Percentiles rank a stretch among this genome's conserved stretches.
Conservation (phyloP, 2,888 invertebrate species). For the Agonopterix heracliana region DNA sequence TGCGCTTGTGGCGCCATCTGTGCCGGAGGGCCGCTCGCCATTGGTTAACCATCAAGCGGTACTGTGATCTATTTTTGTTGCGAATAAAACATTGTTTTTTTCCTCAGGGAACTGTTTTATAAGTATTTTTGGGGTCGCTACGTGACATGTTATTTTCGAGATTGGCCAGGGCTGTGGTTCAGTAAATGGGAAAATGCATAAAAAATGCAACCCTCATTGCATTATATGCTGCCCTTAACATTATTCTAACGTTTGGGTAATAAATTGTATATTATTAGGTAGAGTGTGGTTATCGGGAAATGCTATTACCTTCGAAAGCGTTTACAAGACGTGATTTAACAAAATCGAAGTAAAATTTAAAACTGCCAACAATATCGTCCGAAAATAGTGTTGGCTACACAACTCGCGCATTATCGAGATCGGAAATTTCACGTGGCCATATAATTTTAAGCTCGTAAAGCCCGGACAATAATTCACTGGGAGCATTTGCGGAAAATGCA, state of each 20-base stretch:
- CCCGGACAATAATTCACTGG: conserved; percentile 70
- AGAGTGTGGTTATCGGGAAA: background rate
- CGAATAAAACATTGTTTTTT: conserved; percentile 68
- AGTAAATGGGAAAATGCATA: conserved; percentile 45
- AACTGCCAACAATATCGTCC: conserved; percentile 24
- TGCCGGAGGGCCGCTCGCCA: conserved; percentile 64
- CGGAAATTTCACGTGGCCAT: conserved; percentile 74
- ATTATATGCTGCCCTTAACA: conserved; percentile 7
- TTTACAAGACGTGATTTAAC: conserved; percentile 16
- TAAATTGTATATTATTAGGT: conserved; percentile 8
- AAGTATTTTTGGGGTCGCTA: conserved; percentile 64
- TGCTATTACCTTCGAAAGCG: background rate
- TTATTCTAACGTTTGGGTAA: background rate
- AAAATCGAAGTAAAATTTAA: conserved; percentile 23
- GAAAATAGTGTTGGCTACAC: conserved; percentile 59
- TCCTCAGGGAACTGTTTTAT: conserved; percentile 54
- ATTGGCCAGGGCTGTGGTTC: conserved; percentile 36
- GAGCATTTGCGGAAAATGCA: conserved; percentile 76
- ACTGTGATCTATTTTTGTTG: conserved; percentile 72
- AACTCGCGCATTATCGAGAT: conserved; percentile 67
- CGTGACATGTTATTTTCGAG: conserved; percentile 59
- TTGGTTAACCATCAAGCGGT: conserved; percentile 73
- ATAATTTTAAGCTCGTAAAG: conserved; percentile 77
- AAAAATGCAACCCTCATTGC: conserved; percentile 39
- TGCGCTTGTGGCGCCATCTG: conserved; percentile 70